Base-by-base conservation (phyloP, 2,888 invertebrate species). In the Drosophila colorata region DNA sequence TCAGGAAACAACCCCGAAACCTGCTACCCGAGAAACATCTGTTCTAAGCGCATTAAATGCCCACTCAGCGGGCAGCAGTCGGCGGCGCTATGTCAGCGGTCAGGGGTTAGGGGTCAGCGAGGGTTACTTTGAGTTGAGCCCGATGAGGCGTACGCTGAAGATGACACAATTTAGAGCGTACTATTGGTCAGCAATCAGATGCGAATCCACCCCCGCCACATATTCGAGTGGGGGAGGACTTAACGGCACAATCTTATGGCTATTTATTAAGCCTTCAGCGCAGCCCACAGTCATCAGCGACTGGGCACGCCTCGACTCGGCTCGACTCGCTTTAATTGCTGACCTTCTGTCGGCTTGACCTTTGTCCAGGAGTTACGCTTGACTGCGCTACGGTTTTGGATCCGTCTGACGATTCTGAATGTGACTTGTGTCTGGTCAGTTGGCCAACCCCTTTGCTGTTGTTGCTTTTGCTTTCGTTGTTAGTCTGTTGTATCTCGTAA, bases 41-140 rank as follows among this genome's bases (percentile, higher is more conserved):
- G 84, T 70, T 87, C 49, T 77, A 69, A 68, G 77, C 77, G 88
- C 84, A 86, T 84, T 84, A 84, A 86, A 56, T 72, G 69, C 61
- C 71, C 72, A 53, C 51, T 49, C 61, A 43, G 43, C 66, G 33
- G 49, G 56, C 53, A 20, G 53, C 37, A 49, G 60, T 49, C 58
- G 56, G 31, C 14, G 20, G 28, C 18, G 33, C 8, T 8, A 37
- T 40, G 23, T 48, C 33, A 49, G 14, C 49, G 60, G 40, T 56
- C 38, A 56, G 56, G 57, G 61, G 65, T 63, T 52, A 31, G 33
- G 16, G 57, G 18, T n/a, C n/a, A n/a, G n/a, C n/a, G n/a, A 14
- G 53, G 55, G 58, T 37, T 56, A 67, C 69, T 63, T 63, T 47
- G 61, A 18, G 14, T 25, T 64, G 60, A 61, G 76, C 48, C 71